Evolutionary conservation across 1,140 invertebrate genomes (phyloP).

Genomic region (Magallana angulata): DNA sequence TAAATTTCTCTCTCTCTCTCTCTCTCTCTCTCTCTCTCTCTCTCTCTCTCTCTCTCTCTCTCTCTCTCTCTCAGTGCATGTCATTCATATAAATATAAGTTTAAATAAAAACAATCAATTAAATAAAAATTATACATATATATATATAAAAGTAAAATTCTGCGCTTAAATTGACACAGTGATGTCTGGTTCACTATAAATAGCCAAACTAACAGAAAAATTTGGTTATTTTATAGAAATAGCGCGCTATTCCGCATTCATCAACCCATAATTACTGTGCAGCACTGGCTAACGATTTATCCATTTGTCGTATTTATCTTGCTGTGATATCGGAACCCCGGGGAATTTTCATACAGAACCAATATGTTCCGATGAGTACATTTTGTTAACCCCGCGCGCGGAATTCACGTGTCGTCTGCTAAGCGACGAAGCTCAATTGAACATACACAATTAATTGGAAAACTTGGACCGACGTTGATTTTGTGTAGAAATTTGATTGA

Average conservation of each 20-base stretch:
- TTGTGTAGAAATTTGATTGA: conserved; percentile 15
- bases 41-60: too few relatives aligned
- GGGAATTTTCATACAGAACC: not conserved
- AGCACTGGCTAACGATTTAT: conserved; percentile 9
- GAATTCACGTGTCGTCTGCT: conserved; percentile 24
- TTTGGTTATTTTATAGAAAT: too few relatives aligned
- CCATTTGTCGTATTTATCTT: conserved; percentile 26
- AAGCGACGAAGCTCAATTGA: conserved; percentile 23
- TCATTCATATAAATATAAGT: too few relatives aligned
- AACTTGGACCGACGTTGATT: not conserved
- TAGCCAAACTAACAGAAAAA: not conserved
- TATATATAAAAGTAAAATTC: too few relatives aligned
- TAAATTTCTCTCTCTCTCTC: too few relatives aligned
- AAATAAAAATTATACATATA: too few relatives aligned
- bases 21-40: too few relatives aligned
- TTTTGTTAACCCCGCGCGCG: not conserved
- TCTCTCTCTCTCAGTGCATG: too few relatives aligned
- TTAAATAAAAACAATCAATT: too few relatives aligned
- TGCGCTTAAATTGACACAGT: too few relatives aligned
- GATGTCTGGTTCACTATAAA: too few relatives aligned
- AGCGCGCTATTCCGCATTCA: not conserved
- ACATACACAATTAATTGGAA: conserved; percentile 18
- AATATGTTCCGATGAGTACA: conserved; percentile 36
- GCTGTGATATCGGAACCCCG: conserved; percentile 24
- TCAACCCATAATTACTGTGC: conserved; percentile 4